Percentiles rank a stretch among this genome's conserved stretches.
Conservation (phyloP, 2,113 vertebrate species). For the Tapirus terrestris region DNA sequence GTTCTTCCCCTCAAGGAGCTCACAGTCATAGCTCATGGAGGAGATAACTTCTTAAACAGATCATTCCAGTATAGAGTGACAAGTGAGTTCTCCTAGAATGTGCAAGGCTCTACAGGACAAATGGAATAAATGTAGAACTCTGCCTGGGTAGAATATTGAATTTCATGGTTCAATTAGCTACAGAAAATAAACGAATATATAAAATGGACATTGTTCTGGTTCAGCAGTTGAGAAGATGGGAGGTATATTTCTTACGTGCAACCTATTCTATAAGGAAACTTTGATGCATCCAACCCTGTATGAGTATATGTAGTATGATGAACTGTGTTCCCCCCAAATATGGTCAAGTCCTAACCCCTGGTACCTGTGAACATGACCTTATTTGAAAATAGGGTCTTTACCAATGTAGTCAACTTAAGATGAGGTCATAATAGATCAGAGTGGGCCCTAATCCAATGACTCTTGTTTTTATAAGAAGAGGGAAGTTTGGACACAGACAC, state of each 20-base stretch:
- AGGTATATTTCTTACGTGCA: constrained; percentile 30
- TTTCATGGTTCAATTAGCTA: not conserved
- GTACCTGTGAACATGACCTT: not conserved
- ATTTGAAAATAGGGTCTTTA: constrained; percentile 39
- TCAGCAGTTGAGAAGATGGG: not conserved
- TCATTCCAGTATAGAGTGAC: not conserved
- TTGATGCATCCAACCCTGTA: not conserved
- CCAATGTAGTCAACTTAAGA: constrained; percentile 22
- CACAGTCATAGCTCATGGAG: not conserved
- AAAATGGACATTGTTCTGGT: constrained; percentile 1
- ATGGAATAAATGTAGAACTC: constrained; percentile 19
- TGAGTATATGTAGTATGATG: not conserved
- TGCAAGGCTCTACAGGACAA: not conserved
- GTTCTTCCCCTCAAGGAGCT: not conserved
- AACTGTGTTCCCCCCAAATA: not conserved
- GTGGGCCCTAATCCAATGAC: not conserved
- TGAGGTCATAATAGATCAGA: constrained; percentile 13
- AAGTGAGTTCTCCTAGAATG: constrained; percentile 2
- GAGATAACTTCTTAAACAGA: constrained; percentile 46
- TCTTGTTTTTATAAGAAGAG: not conserved
- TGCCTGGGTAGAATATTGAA: not conserved
- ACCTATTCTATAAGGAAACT: constrained; percentile 4
- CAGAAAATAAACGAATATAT: constrained; percentile 22
- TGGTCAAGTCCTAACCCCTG: not conserved
- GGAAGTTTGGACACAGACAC: not conserved